Evolutionary conservation across 2,888 invertebrate species (phyloP).

Genomic region (Nycteola revayana): DNA sequence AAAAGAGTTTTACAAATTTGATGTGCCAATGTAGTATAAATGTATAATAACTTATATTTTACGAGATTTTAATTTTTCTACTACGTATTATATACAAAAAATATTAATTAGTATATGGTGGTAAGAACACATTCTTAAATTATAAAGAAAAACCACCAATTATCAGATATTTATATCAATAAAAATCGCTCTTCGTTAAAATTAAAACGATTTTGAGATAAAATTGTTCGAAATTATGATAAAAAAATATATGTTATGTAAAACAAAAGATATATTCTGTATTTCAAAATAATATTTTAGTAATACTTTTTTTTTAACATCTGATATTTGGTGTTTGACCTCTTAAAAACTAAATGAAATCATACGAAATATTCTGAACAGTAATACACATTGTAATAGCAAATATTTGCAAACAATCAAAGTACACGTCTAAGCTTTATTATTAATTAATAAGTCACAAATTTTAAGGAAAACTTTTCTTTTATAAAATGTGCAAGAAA

Average conservation of each 20-base stretch:
- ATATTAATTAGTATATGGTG: conserved; percentile 53
- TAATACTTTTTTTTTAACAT: no score
- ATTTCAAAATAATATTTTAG: no score
- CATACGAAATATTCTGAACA: conserved; percentile 19
- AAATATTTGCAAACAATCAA: conserved; percentile 15
- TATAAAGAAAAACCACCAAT: conserved; percentile 16
- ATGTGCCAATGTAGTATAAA: conserved; percentile 8
- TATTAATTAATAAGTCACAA: conserved; percentile 23
- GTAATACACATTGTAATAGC: conserved; percentile 16
- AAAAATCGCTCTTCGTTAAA: not conserved
- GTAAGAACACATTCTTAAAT: conserved; percentile 52
- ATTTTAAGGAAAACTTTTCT: conserved; percentile 10
- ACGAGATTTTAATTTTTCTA: conserved; percentile 21
- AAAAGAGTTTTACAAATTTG: no score
- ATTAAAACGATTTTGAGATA: no score
- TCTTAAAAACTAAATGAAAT: conserved; percentile 29
- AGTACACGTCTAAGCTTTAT: conserved; percentile 19
- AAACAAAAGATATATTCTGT: no score
- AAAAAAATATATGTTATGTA: no score
- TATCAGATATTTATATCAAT: not conserved
- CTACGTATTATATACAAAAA: conserved; percentile 40
- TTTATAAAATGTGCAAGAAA: conserved; percentile 23
- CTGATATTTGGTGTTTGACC: conserved; percentile 12
- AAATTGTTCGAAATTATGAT: not conserved
- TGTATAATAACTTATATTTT: conserved; percentile 17